These are phyloP conservation scores for Dromaius novaehollandiae DNA, from an alignment of 2,113 vertebrate genomes.

Conservation along the genomic window DNA sequence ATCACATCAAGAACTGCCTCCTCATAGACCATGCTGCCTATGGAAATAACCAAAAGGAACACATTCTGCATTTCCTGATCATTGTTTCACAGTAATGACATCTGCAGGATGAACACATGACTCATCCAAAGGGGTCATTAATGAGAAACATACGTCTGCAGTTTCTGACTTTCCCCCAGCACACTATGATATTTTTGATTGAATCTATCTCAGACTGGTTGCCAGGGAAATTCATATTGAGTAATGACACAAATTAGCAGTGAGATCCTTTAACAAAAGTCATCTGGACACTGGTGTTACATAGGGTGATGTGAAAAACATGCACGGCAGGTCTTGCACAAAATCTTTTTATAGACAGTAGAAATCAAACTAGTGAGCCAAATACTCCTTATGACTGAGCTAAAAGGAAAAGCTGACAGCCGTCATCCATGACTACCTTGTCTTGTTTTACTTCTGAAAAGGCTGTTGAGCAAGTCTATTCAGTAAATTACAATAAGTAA, in stretches of 20 bases:
- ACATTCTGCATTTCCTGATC: rapidly evolving
- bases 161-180: background rate
- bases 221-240: slow-evolving; percentile 15
- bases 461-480: slow-evolving; percentile 16
- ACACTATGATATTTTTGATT: slow-evolving; percentile 47
- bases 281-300: slow-evolving; percentile 4
- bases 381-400: background rate
- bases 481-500: background rate
- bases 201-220: slow-evolving; percentile 7
- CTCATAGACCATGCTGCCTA: rapidly evolving
- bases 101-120: background rate
- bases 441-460: slow-evolving; percentile 43
- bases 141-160: background rate
- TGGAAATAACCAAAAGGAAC: background rate
- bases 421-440: slow-evolving; percentile 24
- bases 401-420: slow-evolving; percentile 32
- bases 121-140: background rate
- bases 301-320: slow-evolving; percentile 24
- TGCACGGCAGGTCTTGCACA: background rate
- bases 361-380: background rate
- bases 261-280: slow-evolving; percentile 33
- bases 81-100: background rate
- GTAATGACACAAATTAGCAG: slow-evolving; percentile 21
- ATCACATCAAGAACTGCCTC: background rate
- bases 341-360: slow-evolving; percentile 46